Conservation (phyloP, 1,140 invertebrate species). For the Heliconius melpomene region DNA sequence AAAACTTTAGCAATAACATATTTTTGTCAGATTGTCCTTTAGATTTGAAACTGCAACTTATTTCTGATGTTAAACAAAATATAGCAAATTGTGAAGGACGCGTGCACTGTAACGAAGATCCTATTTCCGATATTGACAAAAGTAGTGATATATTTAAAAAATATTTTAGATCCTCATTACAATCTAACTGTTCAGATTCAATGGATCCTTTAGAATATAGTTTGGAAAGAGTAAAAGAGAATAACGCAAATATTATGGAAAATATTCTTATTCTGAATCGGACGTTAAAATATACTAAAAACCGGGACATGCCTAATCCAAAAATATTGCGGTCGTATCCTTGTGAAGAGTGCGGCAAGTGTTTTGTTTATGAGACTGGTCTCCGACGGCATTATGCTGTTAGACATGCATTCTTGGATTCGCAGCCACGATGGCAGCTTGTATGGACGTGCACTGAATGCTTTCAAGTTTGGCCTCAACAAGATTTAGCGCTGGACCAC, state of each 20-base stretch:
- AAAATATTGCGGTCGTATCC: slow-evolving; percentile 61
- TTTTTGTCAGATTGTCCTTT: slow-evolving; percentile 9
- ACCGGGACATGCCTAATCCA: slow-evolving; percentile 65
- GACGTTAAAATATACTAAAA: slow-evolving; percentile 72
- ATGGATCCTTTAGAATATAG: slow-evolving; percentile 69
- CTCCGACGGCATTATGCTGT: slow-evolving; percentile 62
- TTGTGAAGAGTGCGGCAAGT: slow-evolving; percentile 70
- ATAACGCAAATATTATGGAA: slow-evolving; percentile 75
- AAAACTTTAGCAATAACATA: slow-evolving; percentile 11
- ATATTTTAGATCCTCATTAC: slow-evolving; percentile 11
- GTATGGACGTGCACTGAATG: slow-evolving; percentile 76
- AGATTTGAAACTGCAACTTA: slow-evolving; percentile 5
- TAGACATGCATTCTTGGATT: slow-evolving; percentile 56
- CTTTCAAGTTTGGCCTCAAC: slow-evolving; percentile 73
- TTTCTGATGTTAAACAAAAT: slow-evolving; percentile 1
- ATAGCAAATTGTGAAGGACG: neutral
- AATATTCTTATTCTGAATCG: slow-evolving; percentile 76
- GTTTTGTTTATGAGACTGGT: slow-evolving; percentile 73
- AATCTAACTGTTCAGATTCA: slow-evolving; percentile 29
- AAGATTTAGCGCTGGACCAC: slow-evolving; percentile 63
- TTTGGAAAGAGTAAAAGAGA: slow-evolving; percentile 74
- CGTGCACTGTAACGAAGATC: neutral
- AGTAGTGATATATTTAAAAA: slow-evolving; percentile 8
- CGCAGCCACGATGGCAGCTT: slow-evolving; percentile 68
- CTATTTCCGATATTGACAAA: neutral